Evolutionary conservation across 2,888 invertebrate species (phyloP).

Genomic region (Drosophila atripex): DNA sequence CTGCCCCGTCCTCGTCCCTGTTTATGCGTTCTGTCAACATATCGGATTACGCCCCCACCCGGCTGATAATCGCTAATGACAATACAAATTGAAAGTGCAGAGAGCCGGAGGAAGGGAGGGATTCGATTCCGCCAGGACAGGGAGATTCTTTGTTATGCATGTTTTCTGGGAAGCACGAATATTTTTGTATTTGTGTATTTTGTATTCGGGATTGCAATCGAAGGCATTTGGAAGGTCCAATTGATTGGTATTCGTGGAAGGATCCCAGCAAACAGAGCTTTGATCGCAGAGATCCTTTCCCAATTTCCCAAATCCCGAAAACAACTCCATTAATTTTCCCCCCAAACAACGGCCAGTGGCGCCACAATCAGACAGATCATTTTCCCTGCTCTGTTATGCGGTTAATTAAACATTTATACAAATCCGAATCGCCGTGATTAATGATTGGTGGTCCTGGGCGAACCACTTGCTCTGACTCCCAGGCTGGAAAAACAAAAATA

Average conservation of each 20-base stretch:
- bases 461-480: constrained; percentile 60
- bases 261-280: constrained; percentile 15
- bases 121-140: constrained; percentile 27
- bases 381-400: constrained; percentile 8
- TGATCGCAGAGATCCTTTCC: constrained; percentile 11
- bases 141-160: constrained; percentile 57
- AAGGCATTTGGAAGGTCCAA: constrained; percentile 29
- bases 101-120: constrained; percentile 10
- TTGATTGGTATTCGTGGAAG: constrained; percentile 65
- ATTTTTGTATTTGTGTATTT: constrained; percentile 25
- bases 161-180: constrained; percentile 44
- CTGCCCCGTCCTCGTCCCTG: constrained; percentile 18
- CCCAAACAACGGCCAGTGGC: constrained; percentile 23
- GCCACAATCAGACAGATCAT: constrained; percentile 30
- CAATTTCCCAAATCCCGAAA: constrained; percentile 4
- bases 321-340: constrained; percentile 41
- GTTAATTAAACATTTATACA: constrained; percentile 71
- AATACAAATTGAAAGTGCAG: constrained; percentile 69
- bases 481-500: constrained; percentile 19
- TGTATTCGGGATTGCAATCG: constrained; percentile 41
- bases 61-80: constrained; percentile 74
- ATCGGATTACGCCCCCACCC: constrained; percentile 64
- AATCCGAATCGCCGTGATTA: constrained; percentile 68
- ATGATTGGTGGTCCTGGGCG: constrained; percentile 44
- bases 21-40: constrained; percentile 75